Conservation (phyloP, 2,888 invertebrate genomes). For the Globia sparganii region DNA sequence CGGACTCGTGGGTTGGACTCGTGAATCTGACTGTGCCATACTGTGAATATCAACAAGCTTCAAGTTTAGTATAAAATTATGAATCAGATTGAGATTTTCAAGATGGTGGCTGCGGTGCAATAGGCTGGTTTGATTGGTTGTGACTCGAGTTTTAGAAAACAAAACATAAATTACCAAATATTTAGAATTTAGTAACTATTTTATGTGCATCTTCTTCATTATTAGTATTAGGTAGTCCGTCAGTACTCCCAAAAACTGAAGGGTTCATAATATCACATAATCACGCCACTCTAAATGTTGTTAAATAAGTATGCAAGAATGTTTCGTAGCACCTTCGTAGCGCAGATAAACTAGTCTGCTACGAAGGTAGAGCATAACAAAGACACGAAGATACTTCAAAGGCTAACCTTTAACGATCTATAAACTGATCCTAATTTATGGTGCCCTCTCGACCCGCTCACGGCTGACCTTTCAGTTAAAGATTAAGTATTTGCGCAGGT, state of each 20-base stretch:
- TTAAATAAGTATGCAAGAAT: not conserved
- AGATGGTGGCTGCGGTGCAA: not conserved
- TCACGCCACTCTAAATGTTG: not conserved
- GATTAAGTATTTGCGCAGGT: conserved; percentile 53
- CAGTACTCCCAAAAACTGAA: too few relatives aligned
- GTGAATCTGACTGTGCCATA: conserved; percentile 49
- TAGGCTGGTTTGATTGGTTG: not conserved
- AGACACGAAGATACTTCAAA: conserved; percentile 29
- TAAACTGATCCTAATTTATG: conserved; percentile 54
- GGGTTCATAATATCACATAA: not conserved
- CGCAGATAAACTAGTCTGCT: conserved; percentile 17
- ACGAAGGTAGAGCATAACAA: conserved; percentile 18
- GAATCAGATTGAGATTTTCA: not conserved
- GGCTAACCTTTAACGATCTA: conserved; percentile 55
- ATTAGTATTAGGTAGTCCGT: not conserved
- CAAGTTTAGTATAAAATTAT: not conserved
- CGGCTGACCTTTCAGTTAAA: conserved; percentile 64
- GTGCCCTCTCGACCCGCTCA: conserved; percentile 50
- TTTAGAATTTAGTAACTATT: not conserved
- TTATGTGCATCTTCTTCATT: not conserved
- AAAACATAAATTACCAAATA: not conserved
- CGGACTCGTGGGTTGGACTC: conserved; percentile 56
- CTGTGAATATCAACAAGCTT: conserved; percentile 44
- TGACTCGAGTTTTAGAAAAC: not conserved
- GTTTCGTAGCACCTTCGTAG: conserved; percentile 24